A percentile compares a stretch with the other conserved stretches of the same genome.
Evolutionary conservation across 2,797 vertebrate genomes (phyloP).

Genomic region (Orestias chungarensis): DNA sequence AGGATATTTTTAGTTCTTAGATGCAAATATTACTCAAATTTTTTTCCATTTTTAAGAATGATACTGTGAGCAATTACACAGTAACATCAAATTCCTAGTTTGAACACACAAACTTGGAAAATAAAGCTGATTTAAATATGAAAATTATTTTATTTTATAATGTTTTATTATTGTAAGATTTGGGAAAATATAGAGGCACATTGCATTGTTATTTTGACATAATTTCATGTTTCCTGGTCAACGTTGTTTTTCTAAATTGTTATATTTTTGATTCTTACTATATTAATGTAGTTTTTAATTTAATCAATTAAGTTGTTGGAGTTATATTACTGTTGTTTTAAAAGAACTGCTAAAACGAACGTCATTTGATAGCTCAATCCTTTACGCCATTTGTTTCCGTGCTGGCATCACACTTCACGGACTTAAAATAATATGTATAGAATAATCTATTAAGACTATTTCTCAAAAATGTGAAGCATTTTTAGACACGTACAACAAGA

Average conservation of each 20-base stretch:
- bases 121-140: not conserved
- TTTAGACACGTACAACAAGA: not conserved
- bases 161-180: not conserved
- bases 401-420: not conserved
- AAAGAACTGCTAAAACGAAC: not conserved
- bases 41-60: not conserved
- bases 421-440: not conserved
- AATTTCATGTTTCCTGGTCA: not conserved
- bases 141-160: not conserved
- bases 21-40: not conserved
- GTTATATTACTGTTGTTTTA: not conserved
- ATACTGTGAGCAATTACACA: not conserved
- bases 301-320: not conserved
- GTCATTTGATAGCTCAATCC: not conserved
- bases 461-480: not conserved
- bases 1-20: not conserved
- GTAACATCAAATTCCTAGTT: not conserved
- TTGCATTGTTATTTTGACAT: not conserved
- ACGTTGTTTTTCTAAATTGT: not conserved
- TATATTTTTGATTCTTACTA: not conserved
- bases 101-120: not conserved
- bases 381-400: not conserved
- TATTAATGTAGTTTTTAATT: not conserved
- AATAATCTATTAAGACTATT: too few species aligned
- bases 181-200: not conserved